These are phyloP conservation scores for Coenonympha arcania DNA, from an alignment of 2,888 invertebrate species.

Conservation along the genomic window DNA sequence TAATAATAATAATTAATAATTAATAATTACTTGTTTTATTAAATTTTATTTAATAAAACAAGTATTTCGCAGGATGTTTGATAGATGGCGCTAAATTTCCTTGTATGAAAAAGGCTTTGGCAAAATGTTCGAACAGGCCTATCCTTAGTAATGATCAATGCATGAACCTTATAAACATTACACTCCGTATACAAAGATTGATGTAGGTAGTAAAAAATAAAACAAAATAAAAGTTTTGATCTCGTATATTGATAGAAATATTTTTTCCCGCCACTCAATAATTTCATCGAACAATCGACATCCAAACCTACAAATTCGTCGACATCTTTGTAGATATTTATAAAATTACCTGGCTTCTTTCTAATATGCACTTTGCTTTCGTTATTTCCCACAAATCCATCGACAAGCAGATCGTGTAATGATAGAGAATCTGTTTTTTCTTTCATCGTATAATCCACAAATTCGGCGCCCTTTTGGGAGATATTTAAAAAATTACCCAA, in stretches of 20 bases:
- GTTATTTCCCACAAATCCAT: constrained; percentile 13
- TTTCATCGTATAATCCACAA: constrained; percentile 23
- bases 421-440: background rate
- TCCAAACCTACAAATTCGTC: constrained; percentile 24
- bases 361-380: constrained; percentile 6
- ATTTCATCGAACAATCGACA: constrained; percentile 29
- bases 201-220: constrained; percentile 8
- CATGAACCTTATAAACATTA: too few relatives aligned
- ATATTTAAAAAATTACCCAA: constrained; percentile 19
- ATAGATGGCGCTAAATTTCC: too few relatives aligned
- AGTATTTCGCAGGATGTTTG: too few relatives aligned
- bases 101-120: too few relatives aligned
- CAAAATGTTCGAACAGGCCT: too few relatives aligned
- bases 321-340: constrained; percentile 15
- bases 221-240: constrained; percentile 27
- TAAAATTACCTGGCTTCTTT: constrained; percentile 17
- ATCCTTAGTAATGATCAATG: too few relatives aligned
- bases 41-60: too few relatives aligned
- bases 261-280: constrained; percentile 24
- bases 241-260: constrained; percentile 22
- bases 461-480: constrained; percentile 18
- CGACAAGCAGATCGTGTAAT: constrained; percentile 24
- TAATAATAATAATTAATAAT: too few relatives aligned
- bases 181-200: too few relatives aligned
- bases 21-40: too few relatives aligned